Conservation (phyloP, 2,888 invertebrate genomes). For the Limnephilus lunatus region DNA sequence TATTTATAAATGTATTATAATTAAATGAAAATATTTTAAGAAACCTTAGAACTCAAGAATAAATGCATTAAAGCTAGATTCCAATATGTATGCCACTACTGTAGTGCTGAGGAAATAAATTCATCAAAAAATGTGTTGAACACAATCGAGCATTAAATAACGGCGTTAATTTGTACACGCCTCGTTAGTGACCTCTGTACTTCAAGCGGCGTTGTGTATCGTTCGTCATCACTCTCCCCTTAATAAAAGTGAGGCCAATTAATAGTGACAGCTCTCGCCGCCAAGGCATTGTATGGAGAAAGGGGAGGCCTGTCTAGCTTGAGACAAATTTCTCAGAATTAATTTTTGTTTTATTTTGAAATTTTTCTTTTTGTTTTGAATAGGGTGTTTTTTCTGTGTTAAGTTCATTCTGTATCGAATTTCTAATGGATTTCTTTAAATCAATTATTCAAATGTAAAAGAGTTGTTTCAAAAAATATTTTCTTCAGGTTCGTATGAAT, state of each 20-base stretch:
- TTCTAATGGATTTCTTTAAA: background rate
- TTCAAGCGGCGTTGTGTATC: slow-evolving; percentile 11
- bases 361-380: background rate
- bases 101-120: background rate
- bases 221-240: slow-evolving; percentile 30
- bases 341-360: background rate
- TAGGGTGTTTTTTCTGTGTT: background rate
- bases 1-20: no score
- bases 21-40: no score
- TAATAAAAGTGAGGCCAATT: slow-evolving; percentile 13
- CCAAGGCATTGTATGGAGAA: background rate
- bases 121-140: background rate
- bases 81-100: background rate
- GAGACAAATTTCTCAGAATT: background rate
- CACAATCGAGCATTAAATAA: slow-evolving; percentile 2
- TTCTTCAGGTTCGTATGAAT: no score
- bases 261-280: slow-evolving; percentile 25
- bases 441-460: background rate
- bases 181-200: slow-evolving; percentile 9
- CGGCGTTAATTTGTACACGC: background rate
- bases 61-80: background rate
- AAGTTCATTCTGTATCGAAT: background rate
- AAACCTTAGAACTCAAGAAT: background rate
- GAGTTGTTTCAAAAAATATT: no score
- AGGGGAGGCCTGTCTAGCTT: background rate